phyloP scores from a whole-genome alignment of 2,888 invertebrate genomes.

The Lobophora halterata region DNA sequence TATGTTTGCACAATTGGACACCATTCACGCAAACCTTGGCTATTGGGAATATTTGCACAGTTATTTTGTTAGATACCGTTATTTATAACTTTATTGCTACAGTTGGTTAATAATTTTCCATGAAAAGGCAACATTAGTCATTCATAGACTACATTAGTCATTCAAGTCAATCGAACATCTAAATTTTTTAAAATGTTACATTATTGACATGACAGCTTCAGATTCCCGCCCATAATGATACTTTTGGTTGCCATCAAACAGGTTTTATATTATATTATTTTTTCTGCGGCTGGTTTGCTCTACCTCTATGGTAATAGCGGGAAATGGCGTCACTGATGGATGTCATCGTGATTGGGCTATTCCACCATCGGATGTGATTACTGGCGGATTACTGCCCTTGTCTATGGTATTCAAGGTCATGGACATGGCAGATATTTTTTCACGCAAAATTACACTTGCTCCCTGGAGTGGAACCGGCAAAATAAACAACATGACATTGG shows the following conservation, averaged over 20 bases:
- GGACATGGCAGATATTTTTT: conserved; percentile 35
- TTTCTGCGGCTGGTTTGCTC: conserved; percentile 35
- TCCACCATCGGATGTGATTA: conserved; percentile 48
- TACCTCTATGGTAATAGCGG: conserved; percentile 38
- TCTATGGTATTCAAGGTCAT: conserved; percentile 49
- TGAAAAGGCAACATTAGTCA: no score
- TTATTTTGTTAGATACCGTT: conserved; percentile 15
- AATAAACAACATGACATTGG: conserved; percentile 5
- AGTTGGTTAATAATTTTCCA: background rate
- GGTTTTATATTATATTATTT: no score
- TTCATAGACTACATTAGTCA: no score
- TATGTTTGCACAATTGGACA: conserved; percentile 4
- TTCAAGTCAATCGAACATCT: background rate
- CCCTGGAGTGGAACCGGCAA: conserved; percentile 13
- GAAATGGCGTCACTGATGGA: conserved; percentile 34
- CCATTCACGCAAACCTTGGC: conserved; percentile 1
- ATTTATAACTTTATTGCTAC: conserved; percentile 6
- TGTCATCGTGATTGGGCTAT: conserved; percentile 54
- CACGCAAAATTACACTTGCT: conserved; percentile 31
- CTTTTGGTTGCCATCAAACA: no score
- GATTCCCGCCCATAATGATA: conserved; percentile 8
- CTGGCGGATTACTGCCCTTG: conserved; percentile 39
- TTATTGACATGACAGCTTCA: conserved; percentile 1
- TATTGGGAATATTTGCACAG: conserved; percentile 14
- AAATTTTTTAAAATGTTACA: no score